Conservation (phyloP, 2,888 invertebrate species). For the Choreutis nemorana region DNA sequence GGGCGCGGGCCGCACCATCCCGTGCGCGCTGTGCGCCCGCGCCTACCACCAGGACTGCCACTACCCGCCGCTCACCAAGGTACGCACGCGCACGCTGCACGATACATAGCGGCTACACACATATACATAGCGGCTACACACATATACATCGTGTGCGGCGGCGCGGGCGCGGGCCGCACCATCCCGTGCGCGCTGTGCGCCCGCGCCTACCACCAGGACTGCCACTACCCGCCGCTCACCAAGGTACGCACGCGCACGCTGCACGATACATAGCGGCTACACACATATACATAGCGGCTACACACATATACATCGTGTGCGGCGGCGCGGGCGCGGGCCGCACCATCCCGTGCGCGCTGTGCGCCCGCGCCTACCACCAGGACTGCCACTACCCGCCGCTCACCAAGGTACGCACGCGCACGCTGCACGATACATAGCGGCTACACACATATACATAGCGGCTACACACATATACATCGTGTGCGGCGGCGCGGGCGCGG, state of each 20-base stretch:
- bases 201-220: conserved; percentile 85
- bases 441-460: no score
- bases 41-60: conserved; percentile 95
- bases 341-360: conserved; percentile 78
- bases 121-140: conserved; percentile 2
- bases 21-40: conserved; percentile 90
- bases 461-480: no score
- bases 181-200: conserved; percentile 85
- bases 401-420: conserved; percentile 67
- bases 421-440: no score
- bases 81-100: conserved; percentile 2
- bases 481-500: conserved; percentile 4
- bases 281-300: no score
- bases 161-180: conserved; percentile 46
- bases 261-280: no score
- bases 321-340: no score
- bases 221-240: conserved; percentile 79
- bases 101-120: conserved; percentile 1
- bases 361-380: conserved; percentile 85
- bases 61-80: conserved; percentile 82
- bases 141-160: conserved; percentile 3
- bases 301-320: no score
- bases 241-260: no score
- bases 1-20: conserved; percentile 67
- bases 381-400: conserved; percentile 85